Base-by-base conservation (phyloP, 1,140 invertebrate genomes). In the Drosophila cardini region DNA sequence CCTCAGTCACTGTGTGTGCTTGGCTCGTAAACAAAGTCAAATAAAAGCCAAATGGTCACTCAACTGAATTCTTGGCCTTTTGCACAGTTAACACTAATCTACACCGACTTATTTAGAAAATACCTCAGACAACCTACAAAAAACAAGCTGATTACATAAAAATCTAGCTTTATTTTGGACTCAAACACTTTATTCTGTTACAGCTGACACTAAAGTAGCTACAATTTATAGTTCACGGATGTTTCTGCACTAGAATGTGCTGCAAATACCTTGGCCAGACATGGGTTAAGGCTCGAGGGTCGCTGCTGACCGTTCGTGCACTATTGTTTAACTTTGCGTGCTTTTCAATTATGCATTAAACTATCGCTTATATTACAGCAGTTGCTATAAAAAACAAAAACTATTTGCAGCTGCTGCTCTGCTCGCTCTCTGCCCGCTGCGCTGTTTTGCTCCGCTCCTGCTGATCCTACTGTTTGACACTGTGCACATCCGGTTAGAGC, bases 311-410 rank as follows among this genome's bases (percentile, higher is more conserved):
- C 15, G 13, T 53, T 43, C 42, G 21, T 11, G 52, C 45, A 72
- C 77, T 80, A 80, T 84, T 80, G 81, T 84, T 77, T 61, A 71
- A 63, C 84, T 74, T 80, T 89, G 80, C 84, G 84, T 87, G 84
- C 77, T 89, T 87, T 89, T 87, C 84, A 89, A 87, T 87, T 87
- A 87, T 87, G 80, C 84, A 87, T 87, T 86, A 81, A 86, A 80
- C 81, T 74, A 80, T 73, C 81, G 80, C 73, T 73, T 72, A 72
- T 58, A 72, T 65, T 65, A 63, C 58, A 48, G 38, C 42, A 13
- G 9, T 86, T 42, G 60, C 65, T 52, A 57, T 53, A 63, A 63
- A 63, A 63, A 63, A 57, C 42, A 63, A 63, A 63, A 63, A 63
- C 61, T 69, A 56, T 48, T 45, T 65, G 55, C 50, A 46, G 15